A percentile compares a stretch with the other conserved stretches of the same genome.
Evolutionary conservation across 2,113 vertebrate genomes (phyloP).

Genomic region (Saimiri boliviensis): DNA sequence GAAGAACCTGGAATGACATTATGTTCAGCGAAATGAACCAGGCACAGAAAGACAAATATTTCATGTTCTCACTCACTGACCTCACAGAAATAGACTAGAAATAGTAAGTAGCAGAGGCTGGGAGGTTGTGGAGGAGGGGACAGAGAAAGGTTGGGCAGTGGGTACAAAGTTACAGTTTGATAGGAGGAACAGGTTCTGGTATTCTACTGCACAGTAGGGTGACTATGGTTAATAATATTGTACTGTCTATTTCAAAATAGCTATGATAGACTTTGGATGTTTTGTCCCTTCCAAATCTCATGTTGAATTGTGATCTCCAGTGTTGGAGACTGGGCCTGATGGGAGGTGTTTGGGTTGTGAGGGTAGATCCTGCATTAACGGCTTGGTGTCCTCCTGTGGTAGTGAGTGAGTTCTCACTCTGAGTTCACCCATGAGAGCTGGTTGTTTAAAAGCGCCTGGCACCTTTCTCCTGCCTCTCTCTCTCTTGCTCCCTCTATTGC

Average conservation of each 20-base stretch:
- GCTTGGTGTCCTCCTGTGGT: no score
- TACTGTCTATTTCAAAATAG: background rate
- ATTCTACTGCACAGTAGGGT: background rate
- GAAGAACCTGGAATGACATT: background rate
- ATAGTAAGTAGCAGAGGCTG: background rate
- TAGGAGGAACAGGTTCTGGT: background rate
- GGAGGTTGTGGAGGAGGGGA: background rate
- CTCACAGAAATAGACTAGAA: background rate
- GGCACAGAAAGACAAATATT: background rate
- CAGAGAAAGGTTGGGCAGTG: background rate
- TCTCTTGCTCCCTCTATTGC: no score
- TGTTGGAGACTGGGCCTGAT: no score
- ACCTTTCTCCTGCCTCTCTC: no score
- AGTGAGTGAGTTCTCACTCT: no score
- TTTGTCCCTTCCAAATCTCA: no score
- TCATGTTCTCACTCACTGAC: background rate
- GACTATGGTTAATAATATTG: background rate
- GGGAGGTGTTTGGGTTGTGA: no score
- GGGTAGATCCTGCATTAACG: no score
- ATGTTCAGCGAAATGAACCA: background rate
- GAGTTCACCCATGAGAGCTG: no score
- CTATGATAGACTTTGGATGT: background rate
- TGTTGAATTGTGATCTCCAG: no score
- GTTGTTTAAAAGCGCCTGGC: no score
- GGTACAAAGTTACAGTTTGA: background rate